Conservation (phyloP, 2,888 invertebrate genomes). For the Celastrina argiolus region DNA sequence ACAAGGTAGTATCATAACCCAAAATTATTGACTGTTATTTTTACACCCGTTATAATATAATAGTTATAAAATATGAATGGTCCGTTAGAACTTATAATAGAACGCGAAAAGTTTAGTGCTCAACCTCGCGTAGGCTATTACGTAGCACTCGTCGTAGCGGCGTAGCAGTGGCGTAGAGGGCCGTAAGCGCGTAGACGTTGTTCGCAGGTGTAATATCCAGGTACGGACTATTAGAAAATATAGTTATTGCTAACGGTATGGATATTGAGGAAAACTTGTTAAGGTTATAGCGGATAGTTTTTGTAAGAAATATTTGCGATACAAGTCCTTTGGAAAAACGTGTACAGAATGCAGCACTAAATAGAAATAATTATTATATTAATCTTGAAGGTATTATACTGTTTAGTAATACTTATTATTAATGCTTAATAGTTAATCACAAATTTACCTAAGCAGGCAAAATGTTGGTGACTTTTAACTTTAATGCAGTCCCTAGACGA, state of each 20-base stretch:
- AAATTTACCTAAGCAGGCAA: too few relatives aligned
- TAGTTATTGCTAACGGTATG: background rate
- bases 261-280: slow-evolving; percentile 1
- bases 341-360: too few relatives aligned
- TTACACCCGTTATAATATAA: too few relatives aligned
- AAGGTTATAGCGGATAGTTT: background rate
- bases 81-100: background rate
- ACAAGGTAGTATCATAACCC: too few relatives aligned
- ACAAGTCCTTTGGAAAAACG: too few relatives aligned
- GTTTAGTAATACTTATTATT: too few relatives aligned
- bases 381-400: too few relatives aligned
- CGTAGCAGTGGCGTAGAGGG: background rate
- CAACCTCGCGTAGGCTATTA: background rate
- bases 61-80: background rate
- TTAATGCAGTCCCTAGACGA: too few relatives aligned
- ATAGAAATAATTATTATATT: too few relatives aligned
- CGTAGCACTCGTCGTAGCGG: background rate
- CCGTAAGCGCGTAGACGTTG: background rate
- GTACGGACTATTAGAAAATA: slow-evolving; percentile 7
- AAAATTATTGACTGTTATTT: too few relatives aligned
- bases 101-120: background rate
- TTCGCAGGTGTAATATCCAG: background rate
- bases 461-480: too few relatives aligned
- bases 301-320: background rate
- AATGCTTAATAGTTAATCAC: too few relatives aligned